These are phyloP conservation scores for Spea hammondii DNA, from an alignment of 2,797 vertebrate genomes.

Conservation along the genomic window DNA sequence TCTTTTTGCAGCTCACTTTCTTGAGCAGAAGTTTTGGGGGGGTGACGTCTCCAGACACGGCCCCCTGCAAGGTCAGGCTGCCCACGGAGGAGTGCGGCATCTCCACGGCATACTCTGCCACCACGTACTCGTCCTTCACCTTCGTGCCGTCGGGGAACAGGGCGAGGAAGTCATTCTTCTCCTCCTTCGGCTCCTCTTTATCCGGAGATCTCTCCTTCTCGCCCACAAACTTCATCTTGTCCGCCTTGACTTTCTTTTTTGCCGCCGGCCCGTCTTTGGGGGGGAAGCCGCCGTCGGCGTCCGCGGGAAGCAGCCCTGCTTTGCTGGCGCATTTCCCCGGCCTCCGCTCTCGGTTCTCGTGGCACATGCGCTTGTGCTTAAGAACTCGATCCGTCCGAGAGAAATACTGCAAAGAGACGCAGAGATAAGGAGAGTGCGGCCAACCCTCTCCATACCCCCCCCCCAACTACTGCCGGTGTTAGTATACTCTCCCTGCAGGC, in stretches of 20 bases:
- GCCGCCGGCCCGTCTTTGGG: constrained; percentile 89
- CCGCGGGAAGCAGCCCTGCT: constrained; percentile 76
- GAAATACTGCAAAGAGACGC: constrained; percentile 80
- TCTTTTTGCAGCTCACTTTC: constrained; percentile 88
- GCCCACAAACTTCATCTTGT: constrained; percentile 73
- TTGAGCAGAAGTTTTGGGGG: constrained; percentile 93
- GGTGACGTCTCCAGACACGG: constrained; percentile 78
- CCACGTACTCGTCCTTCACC: constrained; percentile 96
- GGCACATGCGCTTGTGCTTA: constrained; percentile 99
- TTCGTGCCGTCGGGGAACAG: constrained; percentile 87
- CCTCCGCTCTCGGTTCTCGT: constrained; percentile 94
- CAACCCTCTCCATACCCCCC: too few species aligned
- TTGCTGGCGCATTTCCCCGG: constrained; percentile 82
- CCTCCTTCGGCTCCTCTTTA: constrained; percentile 80
- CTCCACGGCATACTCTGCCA: constrained; percentile 89
- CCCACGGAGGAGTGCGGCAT: constrained; percentile 81
- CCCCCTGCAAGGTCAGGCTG: constrained; percentile 75
- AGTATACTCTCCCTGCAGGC: not conserved
- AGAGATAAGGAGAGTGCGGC: constrained; percentile 8
- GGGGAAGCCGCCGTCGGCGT: constrained; percentile 77
- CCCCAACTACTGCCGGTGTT: not conserved
- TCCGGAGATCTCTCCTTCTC: constrained; percentile 71
- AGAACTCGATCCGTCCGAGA: constrained; percentile 97
- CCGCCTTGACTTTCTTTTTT: constrained; percentile 88
- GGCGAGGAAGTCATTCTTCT: constrained; percentile 85